phyloP scores from a whole-genome alignment of 2,113 vertebrate genomes.

The Campylomormyrus numenius region DNA sequence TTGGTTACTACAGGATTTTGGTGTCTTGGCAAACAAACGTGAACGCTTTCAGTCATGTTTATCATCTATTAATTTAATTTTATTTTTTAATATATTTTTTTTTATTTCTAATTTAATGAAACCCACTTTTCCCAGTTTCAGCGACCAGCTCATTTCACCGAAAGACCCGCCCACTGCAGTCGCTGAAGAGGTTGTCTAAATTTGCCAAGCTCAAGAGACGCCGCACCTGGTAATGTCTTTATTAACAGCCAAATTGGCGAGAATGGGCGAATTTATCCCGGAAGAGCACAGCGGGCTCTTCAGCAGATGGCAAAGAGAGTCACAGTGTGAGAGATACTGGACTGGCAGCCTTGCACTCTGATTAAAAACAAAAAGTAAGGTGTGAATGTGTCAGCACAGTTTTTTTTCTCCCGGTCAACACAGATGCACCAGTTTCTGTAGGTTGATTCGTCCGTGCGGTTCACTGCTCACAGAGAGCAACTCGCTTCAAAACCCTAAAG shows the following conservation, averaged over 20 bases:
- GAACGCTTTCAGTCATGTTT: background rate
- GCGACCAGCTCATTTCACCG: background rate
- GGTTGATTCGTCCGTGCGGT: background rate
- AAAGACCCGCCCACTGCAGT: background rate
- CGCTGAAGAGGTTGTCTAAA: background rate
- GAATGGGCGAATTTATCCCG: constrained; percentile 22
- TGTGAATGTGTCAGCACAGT: constrained; percentile 10
- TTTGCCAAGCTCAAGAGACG: constrained; percentile 22
- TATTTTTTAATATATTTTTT: background rate
- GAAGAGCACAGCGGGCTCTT: background rate
- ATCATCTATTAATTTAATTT: background rate
- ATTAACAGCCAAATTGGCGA: constrained; percentile 13
- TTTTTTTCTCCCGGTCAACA: background rate
- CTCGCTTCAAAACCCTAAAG: constrained; percentile 38
- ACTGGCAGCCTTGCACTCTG: background rate
- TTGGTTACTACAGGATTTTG: background rate
- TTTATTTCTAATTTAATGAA: background rate
- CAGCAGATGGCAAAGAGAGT: constrained; percentile 23
- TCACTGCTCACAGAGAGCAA: background rate
- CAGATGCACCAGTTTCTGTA: background rate
- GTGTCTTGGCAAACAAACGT: background rate
- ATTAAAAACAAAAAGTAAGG: constrained; percentile 9
- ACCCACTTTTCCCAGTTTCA: background rate
- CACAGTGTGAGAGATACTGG: constrained; percentile 13
- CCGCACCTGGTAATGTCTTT: constrained; percentile 21